These are phyloP conservation scores for Coilia nasus DNA, from an alignment of 2,797 vertebrate genomes.

Conservation along the genomic window DNA sequence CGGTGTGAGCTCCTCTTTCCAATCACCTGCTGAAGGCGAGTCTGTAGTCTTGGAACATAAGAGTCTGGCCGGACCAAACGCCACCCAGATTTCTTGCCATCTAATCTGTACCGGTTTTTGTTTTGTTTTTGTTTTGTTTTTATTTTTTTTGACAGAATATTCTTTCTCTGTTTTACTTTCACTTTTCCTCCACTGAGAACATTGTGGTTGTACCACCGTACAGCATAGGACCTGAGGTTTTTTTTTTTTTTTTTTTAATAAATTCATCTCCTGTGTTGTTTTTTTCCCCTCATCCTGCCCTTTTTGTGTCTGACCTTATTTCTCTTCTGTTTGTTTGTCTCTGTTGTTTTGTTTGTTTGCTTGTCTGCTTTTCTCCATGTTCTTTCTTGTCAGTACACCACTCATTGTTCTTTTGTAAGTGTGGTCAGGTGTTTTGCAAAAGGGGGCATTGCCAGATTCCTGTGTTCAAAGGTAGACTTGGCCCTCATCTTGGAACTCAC, in stretches of 20 bases:
- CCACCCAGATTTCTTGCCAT: slow-evolving; percentile 31
- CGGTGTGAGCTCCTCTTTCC: slow-evolving; percentile 63
- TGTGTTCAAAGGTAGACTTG: slow-evolving; percentile 62
- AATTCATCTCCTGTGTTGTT: background rate
- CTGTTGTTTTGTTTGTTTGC: background rate
- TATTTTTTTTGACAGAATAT: background rate
- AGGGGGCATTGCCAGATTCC: slow-evolving; percentile 57
- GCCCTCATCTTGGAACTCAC: slow-evolving; percentile 64
- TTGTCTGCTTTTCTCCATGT: background rate
- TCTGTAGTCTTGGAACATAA: slow-evolving; percentile 47
- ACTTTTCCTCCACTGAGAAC: background rate
- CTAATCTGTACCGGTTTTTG: slow-evolving; percentile 18
- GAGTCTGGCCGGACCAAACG: slow-evolving; percentile 62
- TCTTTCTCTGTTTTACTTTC: background rate
- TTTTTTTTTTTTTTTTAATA: background rate
- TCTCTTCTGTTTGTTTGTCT: background rate
- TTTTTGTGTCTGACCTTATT: slow-evolving; percentile 9
- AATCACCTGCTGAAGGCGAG: slow-evolving; percentile 56
- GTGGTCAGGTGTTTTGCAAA: slow-evolving; percentile 35
- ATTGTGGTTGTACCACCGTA: background rate
- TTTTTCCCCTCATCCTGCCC: background rate
- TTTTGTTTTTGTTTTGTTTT: background rate
- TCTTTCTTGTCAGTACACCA: background rate
- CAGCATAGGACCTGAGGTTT: background rate
- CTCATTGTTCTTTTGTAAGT: background rate